Conservation (phyloP, 2,113 vertebrate species). For the Neolamprologus sp. region DNA sequence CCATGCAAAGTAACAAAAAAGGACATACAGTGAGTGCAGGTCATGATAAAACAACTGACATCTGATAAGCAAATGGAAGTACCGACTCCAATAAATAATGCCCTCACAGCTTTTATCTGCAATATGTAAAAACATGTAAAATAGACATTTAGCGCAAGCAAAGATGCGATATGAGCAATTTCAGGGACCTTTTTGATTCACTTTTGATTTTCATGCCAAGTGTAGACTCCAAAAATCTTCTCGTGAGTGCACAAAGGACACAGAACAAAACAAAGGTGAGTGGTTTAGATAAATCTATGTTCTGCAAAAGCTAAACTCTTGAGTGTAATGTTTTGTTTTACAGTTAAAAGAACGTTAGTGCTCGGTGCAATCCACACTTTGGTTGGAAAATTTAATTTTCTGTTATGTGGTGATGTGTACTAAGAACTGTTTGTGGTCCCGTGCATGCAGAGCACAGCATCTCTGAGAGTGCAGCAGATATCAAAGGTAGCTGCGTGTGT, state of each 20-base stretch:
- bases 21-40: not conserved
- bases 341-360: not conserved
- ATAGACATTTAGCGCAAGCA: not conserved
- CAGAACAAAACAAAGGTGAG: not conserved
- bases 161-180: not conserved
- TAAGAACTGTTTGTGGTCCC: not conserved
- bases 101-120: not conserved
- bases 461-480: slow-evolving; percentile 3
- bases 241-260: not conserved
- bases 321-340: not conserved
- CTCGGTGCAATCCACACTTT: not conserved
- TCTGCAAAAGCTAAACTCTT: not conserved
- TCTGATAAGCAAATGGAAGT: slow-evolving; percentile 50
- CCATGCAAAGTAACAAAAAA: slow-evolving; percentile 25
- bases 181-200: not conserved
- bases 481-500: not conserved
- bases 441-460: not conserved
- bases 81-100: not conserved
- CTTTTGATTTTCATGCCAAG: not conserved
- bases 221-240: not conserved
- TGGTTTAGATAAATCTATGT: not conserved
- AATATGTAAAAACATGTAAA: slow-evolving; percentile 37
- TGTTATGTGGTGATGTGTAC: not conserved
- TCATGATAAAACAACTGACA: slow-evolving; percentile 42
- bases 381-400: not conserved